Base-by-base conservation (phyloP, 2,113 vertebrate genomes). In the Neogobius melanostomus region DNA sequence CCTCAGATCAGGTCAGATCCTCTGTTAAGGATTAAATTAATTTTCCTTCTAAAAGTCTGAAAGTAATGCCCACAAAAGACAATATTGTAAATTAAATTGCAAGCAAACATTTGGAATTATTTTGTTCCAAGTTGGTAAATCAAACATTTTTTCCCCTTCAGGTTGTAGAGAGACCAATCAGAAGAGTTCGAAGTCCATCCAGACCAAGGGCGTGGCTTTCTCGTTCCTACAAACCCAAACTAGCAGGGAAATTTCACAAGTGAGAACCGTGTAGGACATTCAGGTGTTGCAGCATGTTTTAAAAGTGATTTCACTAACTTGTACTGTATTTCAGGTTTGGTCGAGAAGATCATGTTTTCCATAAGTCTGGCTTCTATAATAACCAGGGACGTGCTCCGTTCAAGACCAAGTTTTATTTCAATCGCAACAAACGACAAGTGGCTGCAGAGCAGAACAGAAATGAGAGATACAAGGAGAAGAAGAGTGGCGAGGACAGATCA, bases 111-210 rank as follows among this genome's bases (percentile, higher is more conserved):
- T 36, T 36, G 28, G 28, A 36, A 5, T 36, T 36, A 2, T 36
- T 5, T 36, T 36, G 28, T 36, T 36, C 28, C 1, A 36, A 36
- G 3, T 36, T 4, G 28, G 4, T 2, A 47, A 8, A 47, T 47
- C 1, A 11, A 8, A 42, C 6, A 51, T 12, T 1, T 8, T 1
- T 49, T 12, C 75, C 4, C 0, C 61, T 76, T 69, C 61, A 91
- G 90, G 76, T 76, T 9, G 66, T 76, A 7, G 79, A 66, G 66
- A 77, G 71, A 44, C 73, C 78, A 1, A 74, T 90, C 70, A 85
- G 87, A 60, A 81, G 89, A 77, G 77, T 79, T 21, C 54, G 53
- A 46, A 90, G 88, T 65, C 87, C 86, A 2, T 75, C 88, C 44
- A 75, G 79, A 12, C 69, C 76, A 0, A 72, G 77, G 45, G 77